phyloP scores from a whole-genome alignment of 2,797 vertebrate species.

The Pseudochaenichthys georgianus region DNA sequence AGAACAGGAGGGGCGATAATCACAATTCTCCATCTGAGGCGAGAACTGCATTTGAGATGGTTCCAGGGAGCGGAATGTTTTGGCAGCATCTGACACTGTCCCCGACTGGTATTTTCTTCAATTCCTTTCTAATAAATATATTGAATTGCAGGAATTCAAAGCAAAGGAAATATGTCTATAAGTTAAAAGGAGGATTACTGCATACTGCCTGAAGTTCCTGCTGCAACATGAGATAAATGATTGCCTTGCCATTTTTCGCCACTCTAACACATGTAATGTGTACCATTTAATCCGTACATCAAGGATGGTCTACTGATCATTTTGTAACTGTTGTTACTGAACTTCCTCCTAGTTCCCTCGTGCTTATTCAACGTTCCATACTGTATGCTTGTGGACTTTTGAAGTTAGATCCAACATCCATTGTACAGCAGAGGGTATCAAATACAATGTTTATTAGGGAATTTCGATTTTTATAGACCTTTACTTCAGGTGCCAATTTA shows the following conservation, averaged over 20 bases:
- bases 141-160: constrained; percentile 23
- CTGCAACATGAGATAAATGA: constrained; percentile 32
- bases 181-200: constrained; percentile 37
- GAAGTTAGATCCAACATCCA: not conserved
- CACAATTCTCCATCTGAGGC: constrained; percentile 45
- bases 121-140: constrained; percentile 18
- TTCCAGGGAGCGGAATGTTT: constrained; percentile 27
- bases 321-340: constrained; percentile 15
- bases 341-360: constrained; percentile 4
- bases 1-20: constrained; percentile 49
- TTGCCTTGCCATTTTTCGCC: not conserved
- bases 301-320: constrained; percentile 11
- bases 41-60: constrained; percentile 43
- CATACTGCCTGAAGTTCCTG: constrained; percentile 5
- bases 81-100: constrained; percentile 7
- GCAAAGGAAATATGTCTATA: constrained; percentile 1
- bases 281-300: constrained; percentile 4
- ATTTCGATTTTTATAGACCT: not conserved
- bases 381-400: not conserved
- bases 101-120: not conserved
- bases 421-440: not conserved
- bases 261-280: too few species aligned
- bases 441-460: not conserved
- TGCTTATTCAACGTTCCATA: not conserved
- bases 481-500: not conserved